phyloP scores from a whole-genome alignment of 2,797 vertebrate species.

The Xiphorhynchus erythropygius region DNA sequence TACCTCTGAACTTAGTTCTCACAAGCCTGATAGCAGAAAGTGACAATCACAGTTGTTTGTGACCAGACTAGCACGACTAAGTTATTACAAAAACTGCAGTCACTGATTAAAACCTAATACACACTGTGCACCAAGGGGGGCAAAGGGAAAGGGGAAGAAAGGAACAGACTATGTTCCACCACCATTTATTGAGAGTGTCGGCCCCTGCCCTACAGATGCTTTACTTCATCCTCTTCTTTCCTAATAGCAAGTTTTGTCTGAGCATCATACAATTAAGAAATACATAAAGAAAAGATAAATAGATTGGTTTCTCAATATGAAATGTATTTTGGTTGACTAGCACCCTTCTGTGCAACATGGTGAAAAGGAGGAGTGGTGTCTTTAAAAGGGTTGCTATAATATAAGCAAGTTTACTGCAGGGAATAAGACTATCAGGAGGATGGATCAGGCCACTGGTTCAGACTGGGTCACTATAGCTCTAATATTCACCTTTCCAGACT shows the following conservation, averaged over 20 bases:
- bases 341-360: background rate
- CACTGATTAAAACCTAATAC: background rate
- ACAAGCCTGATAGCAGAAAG: background rate
- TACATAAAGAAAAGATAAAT: background rate
- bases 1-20: background rate
- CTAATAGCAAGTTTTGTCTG: background rate
- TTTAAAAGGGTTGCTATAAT: background rate
- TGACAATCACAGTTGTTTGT: background rate
- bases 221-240: background rate
- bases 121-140: background rate
- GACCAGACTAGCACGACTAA: background rate
- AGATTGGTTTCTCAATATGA: background rate
- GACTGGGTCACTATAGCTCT: background rate
- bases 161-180: background rate
- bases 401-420: background rate
- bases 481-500: background rate
- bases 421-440: background rate
- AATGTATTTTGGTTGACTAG: background rate
- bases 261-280: background rate
- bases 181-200: background rate
- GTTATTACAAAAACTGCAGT: background rate
- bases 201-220: background rate
- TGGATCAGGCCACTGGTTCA: background rate
- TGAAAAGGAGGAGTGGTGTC: background rate
- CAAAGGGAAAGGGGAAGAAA: background rate